Percentiles rank a stretch among this genome's conserved stretches.
Conservation (phyloP, 2,888 invertebrate genomes). For the Eristalinus aeneus region DNA sequence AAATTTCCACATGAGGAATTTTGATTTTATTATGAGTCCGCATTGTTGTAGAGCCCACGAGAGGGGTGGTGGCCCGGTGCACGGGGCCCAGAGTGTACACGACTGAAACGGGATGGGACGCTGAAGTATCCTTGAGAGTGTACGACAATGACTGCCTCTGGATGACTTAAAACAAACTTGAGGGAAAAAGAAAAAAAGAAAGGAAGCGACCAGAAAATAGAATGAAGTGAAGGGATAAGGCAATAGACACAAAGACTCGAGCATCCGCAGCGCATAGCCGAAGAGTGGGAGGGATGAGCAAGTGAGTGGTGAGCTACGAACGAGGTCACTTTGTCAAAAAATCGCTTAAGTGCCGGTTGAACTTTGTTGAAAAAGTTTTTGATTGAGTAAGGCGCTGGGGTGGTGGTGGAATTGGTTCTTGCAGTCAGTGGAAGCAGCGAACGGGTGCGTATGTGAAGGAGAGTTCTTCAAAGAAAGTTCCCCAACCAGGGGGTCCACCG, state of each 20-base stretch:
- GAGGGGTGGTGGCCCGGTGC: not conserved
- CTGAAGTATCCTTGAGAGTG: slow-evolving; percentile 36
- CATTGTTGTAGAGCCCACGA: slow-evolving; percentile 48
- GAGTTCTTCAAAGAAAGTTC: slow-evolving; percentile 33
- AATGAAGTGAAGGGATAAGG: not conserved
- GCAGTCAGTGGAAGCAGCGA: not conserved
- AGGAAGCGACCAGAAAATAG: not conserved
- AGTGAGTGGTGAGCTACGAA: slow-evolving; percentile 28
- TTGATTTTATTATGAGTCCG: slow-evolving; percentile 68
- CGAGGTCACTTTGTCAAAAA: slow-evolving; percentile 54
- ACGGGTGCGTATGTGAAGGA: not conserved
- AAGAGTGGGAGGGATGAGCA: not conserved
- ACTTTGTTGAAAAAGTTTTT: slow-evolving; percentile 48
- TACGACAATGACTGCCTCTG: slow-evolving; percentile 33
- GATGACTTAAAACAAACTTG: slow-evolving; percentile 38
- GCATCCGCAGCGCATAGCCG: not conserved
- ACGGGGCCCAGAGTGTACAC: not conserved
- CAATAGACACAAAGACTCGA: not conserved
- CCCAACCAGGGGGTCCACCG: slow-evolving; percentile 27
- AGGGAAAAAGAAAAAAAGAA: not conserved
- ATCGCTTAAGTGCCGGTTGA: slow-evolving; percentile 34
- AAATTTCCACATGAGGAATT: slow-evolving; percentile 70
- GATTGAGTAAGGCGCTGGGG: slow-evolving; percentile 30
- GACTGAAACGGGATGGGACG: slow-evolving; percentile 21
- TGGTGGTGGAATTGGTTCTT: not conserved